Evolutionary conservation across 2,888 invertebrate genomes (phyloP), one percentile per base, ranked within the genome.

Genomic region (Hypselothyrea guttata): DNA sequence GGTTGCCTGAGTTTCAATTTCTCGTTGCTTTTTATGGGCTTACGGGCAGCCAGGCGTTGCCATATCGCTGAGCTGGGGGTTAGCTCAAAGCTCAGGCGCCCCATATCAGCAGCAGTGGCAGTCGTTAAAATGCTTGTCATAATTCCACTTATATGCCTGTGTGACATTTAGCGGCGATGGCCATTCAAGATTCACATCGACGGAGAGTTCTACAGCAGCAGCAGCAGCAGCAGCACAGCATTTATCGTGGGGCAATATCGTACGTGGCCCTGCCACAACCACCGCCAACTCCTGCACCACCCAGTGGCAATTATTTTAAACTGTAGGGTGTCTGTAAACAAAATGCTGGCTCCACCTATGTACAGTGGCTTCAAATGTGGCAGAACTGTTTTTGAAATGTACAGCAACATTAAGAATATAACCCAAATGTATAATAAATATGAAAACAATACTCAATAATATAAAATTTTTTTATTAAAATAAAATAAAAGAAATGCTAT

Each of bases 121-220:
- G 86, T 86, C 82, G 86, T 82, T 82, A 82, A 82, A 86, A 81
- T 77, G 78, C 84, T 75, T 82, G 78, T 86, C 81, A 82, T 82
- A 82, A 86, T 82, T 82, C 82, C 82, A 68, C 82, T 86, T 86
- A 81, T 86, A 74, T 71, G 84, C 77, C 62, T 79, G 79, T 84
- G 84, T 84, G 84, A 81, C 86, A 86, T 86, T 78, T 82, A 84
- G 85, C 79, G 51, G 73, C 60, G 53, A 58, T 77, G 74, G 60
- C 77, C 59, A 58, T 72, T 54, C 71, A 51, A 64, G 73, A 72
- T 64, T 58, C 33, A 40, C 52, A 78, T 58, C 52, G 30, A 30
- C 9, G 35, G 27, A 9, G 33, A 34, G 51, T 71, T 60, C 45
- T 58, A 60, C 55, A 57, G 78, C 54, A 57, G 75, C 65, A 42